Evolutionary conservation across 2,113 vertebrate species (phyloP), one percentile per base, ranked within the genome.

Genomic region (Collichthys lucidus): DNA sequence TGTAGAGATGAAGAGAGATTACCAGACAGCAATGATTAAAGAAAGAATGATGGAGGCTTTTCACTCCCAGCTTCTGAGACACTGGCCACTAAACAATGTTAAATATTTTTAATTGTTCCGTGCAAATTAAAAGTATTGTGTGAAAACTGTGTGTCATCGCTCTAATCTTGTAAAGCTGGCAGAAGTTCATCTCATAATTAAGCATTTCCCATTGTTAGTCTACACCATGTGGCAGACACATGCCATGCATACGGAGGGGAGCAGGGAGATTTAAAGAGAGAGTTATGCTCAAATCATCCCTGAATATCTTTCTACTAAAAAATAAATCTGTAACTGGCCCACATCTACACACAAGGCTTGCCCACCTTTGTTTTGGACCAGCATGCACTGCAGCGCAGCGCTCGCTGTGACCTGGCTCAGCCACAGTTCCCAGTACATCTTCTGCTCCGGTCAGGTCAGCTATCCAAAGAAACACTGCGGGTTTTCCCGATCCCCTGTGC

Each of bases 401-500:
- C 83, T 91, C 50, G 91, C 90, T 0, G 91, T 92, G 77, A 94
- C 80, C 74, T 94, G 92, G 88, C 93, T 95, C 62, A 95, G 89
- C 94, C 94, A 95, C 82, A 95, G 80, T 52, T 96, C 94, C 95
- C 95, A 95, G 87, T 95, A 95, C 94, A 96, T 95, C 86, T 66
- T 87, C 76, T 53, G 26, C 24, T 53, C 40, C 26, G 35, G 24
- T 52, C 4, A 40, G 53, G 46, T 84, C 60, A 61, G 80, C 24
- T 72, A 80, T 76, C 55, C 65, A 75, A 74, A 77, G 69, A 76
- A 66, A 1, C 22, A 3, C 5, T 8, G 26, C 26, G 3, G 57
- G 20, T 47, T 72, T 71, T 0, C 68, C 70, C 8, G 0, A 0
- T 79, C 62, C 31, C 3, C 66, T 53, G 66, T 11, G 24, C 69